Evolutionary conservation across 2,113 vertebrate species (phyloP).

Genomic region (Phalacrocorax carbo): DNA sequence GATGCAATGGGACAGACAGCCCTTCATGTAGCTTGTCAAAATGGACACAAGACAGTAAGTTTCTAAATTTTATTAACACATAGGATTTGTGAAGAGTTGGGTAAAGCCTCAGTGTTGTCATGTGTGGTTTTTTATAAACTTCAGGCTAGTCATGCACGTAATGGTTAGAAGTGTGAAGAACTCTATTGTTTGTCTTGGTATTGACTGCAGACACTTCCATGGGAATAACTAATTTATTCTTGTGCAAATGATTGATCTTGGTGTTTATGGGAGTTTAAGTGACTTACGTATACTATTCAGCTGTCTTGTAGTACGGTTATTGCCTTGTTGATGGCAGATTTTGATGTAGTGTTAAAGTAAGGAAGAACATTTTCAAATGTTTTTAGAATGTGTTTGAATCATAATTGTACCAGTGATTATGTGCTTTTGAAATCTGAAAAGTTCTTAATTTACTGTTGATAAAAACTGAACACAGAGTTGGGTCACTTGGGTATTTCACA

Average conservation of each 20-base stretch:
- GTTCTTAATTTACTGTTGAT: not conserved
- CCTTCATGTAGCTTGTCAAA: conserved; percentile 96
- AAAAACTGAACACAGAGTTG: not conserved
- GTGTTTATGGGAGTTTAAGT: not conserved
- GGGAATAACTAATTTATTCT: not conserved
- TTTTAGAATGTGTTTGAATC: not conserved
- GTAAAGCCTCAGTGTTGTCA: not conserved
- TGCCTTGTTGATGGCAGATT: not conserved
- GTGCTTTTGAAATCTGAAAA: not conserved
- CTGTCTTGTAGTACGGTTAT: not conserved
- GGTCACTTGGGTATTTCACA: not conserved
- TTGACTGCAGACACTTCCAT: not conserved
- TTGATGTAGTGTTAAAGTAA: not conserved
- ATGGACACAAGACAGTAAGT: conserved; percentile 94
- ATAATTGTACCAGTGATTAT: not conserved
- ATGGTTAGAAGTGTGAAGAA: not conserved
- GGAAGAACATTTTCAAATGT: not conserved
- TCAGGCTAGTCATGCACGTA: not conserved
- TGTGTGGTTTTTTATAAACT: not conserved
- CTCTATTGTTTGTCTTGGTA: not conserved
- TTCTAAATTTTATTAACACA: not conserved
- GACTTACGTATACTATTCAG: not conserved
- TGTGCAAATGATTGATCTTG: not conserved
- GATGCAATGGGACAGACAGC: conserved; percentile 99
- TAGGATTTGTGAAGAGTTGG: not conserved